Conservation (phyloP, 2,888 invertebrate species). For the Mystacides longicornis region DNA sequence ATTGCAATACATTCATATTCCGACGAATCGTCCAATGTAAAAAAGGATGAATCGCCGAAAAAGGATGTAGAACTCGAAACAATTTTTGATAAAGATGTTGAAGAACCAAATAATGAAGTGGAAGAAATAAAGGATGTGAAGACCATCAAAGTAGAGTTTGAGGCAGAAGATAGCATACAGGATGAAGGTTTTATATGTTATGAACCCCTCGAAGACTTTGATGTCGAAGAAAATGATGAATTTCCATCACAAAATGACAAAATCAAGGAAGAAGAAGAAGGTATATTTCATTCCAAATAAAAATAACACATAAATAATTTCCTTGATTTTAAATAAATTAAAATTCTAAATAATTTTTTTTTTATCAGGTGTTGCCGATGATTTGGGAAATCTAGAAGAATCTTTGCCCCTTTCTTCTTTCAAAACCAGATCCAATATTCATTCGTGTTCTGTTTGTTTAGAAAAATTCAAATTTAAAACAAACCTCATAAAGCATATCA, state of each 20-base stretch:
- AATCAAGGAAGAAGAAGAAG: no score
- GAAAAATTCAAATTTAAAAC: constrained; percentile 10
- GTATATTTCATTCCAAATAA: no score
- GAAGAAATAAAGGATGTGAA: constrained; percentile 10
- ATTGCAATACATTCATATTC: neutral
- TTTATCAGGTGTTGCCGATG: constrained; percentile 3
- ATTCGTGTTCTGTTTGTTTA: constrained; percentile 9
- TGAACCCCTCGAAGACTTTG: neutral
- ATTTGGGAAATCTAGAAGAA: constrained; percentile 4
- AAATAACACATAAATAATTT: no score
- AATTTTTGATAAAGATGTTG: neutral
- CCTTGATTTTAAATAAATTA: no score
- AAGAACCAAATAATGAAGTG: neutral
- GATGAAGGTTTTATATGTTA: neutral
- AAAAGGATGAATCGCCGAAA: neutral
- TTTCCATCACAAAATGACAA: no score
- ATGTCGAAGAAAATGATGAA: neutral
- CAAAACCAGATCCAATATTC: neutral
- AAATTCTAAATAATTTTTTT: no score
- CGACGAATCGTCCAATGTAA: neutral
- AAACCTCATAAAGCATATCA: constrained; percentile 9
- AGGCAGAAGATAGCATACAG: neutral
- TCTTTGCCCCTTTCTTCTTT: neutral
- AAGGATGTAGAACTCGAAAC: neutral
- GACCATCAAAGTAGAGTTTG: constrained; percentile 10